Base-by-base conservation (phyloP, 2,888 invertebrate genomes). In the Xiphydria camelus region DNA sequence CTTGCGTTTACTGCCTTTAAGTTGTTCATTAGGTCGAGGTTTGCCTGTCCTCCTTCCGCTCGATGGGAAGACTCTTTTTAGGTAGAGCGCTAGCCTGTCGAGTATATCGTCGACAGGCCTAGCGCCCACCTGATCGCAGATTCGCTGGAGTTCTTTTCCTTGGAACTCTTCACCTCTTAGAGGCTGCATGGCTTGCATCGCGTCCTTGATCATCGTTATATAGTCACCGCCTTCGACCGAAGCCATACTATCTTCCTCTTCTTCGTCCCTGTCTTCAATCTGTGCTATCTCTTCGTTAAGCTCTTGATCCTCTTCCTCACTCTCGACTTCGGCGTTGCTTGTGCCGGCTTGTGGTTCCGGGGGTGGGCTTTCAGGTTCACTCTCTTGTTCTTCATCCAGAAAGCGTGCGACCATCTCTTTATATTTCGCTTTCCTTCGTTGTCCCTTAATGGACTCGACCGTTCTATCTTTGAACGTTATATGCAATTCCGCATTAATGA, bases 401-500 rank as follows among this genome's bases (percentile, higher is more conserved):
- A 6, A 7, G 22, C 22, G 22, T n/a, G n/a, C n/a, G 2, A 54
- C 48, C 7, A 21, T 7, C 1, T 22, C 29, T 22, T 39, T 40
- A 6, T 48, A 38, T 6, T 22, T 41, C 1, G 14, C 17, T 1
- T 17, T 14, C 5, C 38, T 25, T 5, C 32, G n/a, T 4, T 33
- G 17, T 17, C 37, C 36, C 39, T 45, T 34, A 18, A 53, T 49
- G 3, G 40, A 25, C 4, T 47, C 49, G 1, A 41, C 4, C 1
- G 49, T 31, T 10, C 53, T 25, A 3, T 47, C n/a, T 1, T 36
- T 25, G 15, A 50, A 52, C 4, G 9, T 17, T 4, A 5, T 10
- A 1, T 4, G 7, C 3, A 54, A 42, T n/a, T 40, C 45, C n/a
- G 47, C 41, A 21, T 56, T 56, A 2, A 56, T 39, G 17, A 46